These are phyloP conservation scores for Lytechinus variegatus DNA, from an alignment of 35 echinoderm and acorn worm species.

Conservation along the genomic window DNA sequence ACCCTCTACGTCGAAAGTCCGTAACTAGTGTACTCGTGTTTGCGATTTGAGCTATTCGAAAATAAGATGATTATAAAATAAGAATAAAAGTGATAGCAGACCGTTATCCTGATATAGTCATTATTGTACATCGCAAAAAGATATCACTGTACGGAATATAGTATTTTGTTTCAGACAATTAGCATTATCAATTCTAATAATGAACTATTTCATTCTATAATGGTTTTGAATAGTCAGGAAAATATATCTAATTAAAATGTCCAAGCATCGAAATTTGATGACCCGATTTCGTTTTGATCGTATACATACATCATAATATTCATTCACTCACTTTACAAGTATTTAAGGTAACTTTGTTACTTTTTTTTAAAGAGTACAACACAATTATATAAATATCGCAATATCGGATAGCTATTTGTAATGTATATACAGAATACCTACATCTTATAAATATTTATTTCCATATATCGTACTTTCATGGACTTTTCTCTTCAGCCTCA, in stretches of 20 bases:
- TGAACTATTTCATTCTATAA: neutral
- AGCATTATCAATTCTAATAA: neutral
- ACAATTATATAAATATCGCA: neutral
- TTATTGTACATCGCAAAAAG: too few species aligned
- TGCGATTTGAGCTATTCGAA: too few species aligned
- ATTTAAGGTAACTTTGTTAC: neutral
- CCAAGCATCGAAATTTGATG: neutral
- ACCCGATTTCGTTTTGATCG: too few species aligned
- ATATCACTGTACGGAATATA: too few species aligned
- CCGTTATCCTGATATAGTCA: too few species aligned
- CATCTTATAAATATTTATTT: constrained; percentile 6
- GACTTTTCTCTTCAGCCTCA: neutral
- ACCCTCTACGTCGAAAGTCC: neutral
- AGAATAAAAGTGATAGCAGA: too few species aligned
- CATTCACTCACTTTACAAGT: neutral
- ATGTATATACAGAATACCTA: constrained; percentile 20
- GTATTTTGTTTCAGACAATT: too few species aligned
- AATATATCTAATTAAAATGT: neutral
- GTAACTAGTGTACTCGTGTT: neutral
- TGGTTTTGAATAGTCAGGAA: neutral
- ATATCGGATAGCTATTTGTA: neutral
- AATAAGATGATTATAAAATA: too few species aligned
- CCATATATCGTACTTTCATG: neutral
- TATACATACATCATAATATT: neutral
- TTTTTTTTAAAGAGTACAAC: neutral